These are phyloP conservation scores for Steatocranus sp. DNA, from an alignment of 2,797 vertebrate genomes.

Conservation along the genomic window DNA sequence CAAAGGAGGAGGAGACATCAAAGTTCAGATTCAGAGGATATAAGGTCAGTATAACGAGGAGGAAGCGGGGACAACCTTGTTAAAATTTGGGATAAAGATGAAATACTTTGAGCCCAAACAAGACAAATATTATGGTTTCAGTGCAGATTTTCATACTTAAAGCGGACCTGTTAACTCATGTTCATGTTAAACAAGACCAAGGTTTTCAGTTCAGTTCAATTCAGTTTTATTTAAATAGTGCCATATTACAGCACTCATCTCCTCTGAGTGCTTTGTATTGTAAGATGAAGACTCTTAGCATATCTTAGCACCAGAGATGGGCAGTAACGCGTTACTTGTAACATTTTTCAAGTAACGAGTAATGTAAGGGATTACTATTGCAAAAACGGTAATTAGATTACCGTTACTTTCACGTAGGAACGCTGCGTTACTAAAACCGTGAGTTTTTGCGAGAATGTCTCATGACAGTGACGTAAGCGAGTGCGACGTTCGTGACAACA, in stretches of 20 bases:
- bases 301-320: not conserved
- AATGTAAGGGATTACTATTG: no score
- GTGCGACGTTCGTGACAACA: no score
- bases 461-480: no score
- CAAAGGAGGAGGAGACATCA: not conserved
- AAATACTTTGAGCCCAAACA: not conserved
- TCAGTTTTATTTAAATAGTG: not conserved
- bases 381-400: no score
- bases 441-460: no score
- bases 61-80: not conserved
- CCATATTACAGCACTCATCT: not conserved
- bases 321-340: no score
- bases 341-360: no score
- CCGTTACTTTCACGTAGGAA: no score
- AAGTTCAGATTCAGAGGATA: conserved; percentile 68
- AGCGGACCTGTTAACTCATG: not conserved
- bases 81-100: not conserved
- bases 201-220: not conserved
- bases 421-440: no score
- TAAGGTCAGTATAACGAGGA: conserved; percentile 48
- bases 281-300: not conserved
- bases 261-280: not conserved
- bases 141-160: not conserved
- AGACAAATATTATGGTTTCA: not conserved
- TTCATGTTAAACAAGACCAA: not conserved